phyloP scores from a whole-genome alignment of 2,113 vertebrate species.

The Rhinopomastus cyanomelas region DNA sequence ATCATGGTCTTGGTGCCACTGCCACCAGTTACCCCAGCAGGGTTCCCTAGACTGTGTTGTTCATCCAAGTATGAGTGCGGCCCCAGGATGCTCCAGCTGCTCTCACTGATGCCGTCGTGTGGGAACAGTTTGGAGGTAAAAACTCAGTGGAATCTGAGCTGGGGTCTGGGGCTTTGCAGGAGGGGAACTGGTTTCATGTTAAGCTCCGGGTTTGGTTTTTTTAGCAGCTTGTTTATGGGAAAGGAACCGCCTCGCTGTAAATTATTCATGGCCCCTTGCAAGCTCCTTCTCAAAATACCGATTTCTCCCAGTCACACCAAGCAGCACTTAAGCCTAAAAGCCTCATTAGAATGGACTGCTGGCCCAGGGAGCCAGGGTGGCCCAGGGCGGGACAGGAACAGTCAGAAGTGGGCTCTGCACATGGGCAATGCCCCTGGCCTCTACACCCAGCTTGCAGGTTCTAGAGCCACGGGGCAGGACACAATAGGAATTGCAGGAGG shows the following conservation, averaged over 20 bases:
- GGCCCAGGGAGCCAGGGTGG: background rate
- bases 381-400: background rate
- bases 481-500: background rate
- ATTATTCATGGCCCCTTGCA: conserved; percentile 64
- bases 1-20: rapidly evolving
- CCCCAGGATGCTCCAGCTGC: background rate
- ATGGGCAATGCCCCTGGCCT: background rate
- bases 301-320: conserved; percentile 66
- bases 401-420: background rate
- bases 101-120: rapidly evolving
- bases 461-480: background rate
- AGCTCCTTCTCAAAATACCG: conserved; percentile 69
- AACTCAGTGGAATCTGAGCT: background rate
- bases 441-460: background rate
- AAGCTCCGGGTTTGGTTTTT: conserved; percentile 27
- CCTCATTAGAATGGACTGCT: conserved; percentile 45
- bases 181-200: conserved; percentile 40
- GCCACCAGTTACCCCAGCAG: background rate
- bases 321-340: conserved; percentile 73
- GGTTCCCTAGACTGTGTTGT: rapidly evolving
- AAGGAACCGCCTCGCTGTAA: conserved; percentile 40
- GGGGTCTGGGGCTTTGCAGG: background rate
- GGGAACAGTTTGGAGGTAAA: background rate
- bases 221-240: conserved; percentile 64
- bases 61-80: rapidly evolving